Evolutionary conservation across 2,797 vertebrate genomes (phyloP), one percentile per base, ranked within the genome.

Genomic region (Dallia pectoralis): DNA sequence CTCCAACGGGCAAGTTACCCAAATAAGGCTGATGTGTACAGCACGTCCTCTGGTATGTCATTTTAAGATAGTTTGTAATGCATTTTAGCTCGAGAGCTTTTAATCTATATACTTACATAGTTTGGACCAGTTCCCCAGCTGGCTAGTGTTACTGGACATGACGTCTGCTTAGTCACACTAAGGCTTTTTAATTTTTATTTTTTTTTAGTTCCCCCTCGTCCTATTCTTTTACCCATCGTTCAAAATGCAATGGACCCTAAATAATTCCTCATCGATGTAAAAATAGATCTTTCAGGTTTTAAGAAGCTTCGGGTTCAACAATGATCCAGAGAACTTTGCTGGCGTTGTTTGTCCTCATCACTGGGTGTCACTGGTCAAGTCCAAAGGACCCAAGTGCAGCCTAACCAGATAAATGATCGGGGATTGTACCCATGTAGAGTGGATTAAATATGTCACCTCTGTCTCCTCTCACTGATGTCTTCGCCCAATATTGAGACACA

Each of bases 341-440:
- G 47, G 2, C 3, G 12, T 70, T 11, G 8, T 7, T 14, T 44
- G 14, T 19, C 65, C 48, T 77, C 44, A 70, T 27, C 30, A 4
- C 32, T 12, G 51, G 25, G 19, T 8, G 56, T 30, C 67, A 15
- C 78, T 73, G 49, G 8, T 65, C 36, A 71, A 70, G 69, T 76
- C 71, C 71, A 11, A 22, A 27, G 48, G 67, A 16, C 53, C 3
- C 0, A 3, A 63, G 40, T 72, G 77, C 44, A 44, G 65, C 47
- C 62, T 9, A 79, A 69, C 70, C 71, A 82, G 40, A 77, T 85
- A 76, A 16, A 56, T 62, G 69, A 53, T 48, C 32, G 75, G 27
- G 68, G 75, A 74, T 76, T 32, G 0, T 0, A 8, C 32, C 27
- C 61, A 18, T 7, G 4, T 14, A 12, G 69, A 22, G 49, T 81